Conservation (phyloP, 2,113 vertebrate genomes). For the Laticauda laticaudata region DNA sequence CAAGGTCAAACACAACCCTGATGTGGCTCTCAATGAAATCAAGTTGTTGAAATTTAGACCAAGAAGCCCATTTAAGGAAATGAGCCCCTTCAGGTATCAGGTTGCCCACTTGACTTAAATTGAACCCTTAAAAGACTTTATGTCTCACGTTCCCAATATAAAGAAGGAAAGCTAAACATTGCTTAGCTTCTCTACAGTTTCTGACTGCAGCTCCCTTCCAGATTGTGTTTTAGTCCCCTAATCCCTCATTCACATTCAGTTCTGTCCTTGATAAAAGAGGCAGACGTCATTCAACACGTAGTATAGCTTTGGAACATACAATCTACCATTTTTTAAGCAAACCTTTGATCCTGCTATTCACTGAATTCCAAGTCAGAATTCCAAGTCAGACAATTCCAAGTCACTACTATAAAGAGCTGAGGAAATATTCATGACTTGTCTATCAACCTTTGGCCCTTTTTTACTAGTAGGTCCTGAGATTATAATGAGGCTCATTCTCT, state of each 20-base stretch:
- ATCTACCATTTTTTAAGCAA: neutral
- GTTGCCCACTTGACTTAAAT: neutral
- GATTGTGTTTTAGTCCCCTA: neutral
- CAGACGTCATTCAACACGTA: neutral
- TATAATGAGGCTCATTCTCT: neutral
- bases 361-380: neutral
- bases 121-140: neutral
- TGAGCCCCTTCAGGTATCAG: neutral
- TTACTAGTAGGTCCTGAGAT: neutral
- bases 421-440: neutral
- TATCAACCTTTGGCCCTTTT: neutral
- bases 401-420: neutral
- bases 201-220: neutral
- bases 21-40: no score
- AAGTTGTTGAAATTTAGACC: neutral
- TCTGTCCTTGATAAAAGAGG: neutral
- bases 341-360: neutral
- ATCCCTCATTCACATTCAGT: neutral
- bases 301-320: neutral
- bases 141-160: neutral
- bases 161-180: neutral
- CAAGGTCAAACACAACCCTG: no score
- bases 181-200: neutral
- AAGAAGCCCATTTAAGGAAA: neutral
- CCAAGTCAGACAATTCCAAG: neutral